phyloP scores from a whole-genome alignment of 2,113 vertebrate species.

The Atlantisia rogersi region DNA sequence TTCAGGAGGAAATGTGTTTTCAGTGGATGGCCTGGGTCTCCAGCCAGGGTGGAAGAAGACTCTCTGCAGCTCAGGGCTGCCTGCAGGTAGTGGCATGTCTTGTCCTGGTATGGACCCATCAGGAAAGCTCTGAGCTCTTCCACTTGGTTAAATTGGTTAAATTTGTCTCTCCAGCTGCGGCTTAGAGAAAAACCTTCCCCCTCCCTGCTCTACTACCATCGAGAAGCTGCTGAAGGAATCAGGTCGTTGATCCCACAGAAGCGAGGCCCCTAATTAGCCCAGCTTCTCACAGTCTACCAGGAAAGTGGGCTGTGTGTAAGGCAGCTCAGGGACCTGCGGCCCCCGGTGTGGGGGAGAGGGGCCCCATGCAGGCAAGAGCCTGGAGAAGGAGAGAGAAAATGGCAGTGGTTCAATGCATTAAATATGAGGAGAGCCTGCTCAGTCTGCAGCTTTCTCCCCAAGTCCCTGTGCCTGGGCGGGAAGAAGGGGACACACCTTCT shows the following conservation, averaged over 20 bases:
- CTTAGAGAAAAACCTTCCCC: conserved; percentile 50
- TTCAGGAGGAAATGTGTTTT: background rate
- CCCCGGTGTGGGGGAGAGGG: background rate
- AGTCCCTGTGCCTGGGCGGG: background rate
- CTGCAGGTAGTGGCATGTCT: background rate
- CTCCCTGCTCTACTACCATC: background rate
- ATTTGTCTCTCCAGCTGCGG: background rate
- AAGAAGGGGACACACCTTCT: background rate
- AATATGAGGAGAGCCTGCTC: background rate
- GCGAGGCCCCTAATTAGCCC: conserved; percentile 35
- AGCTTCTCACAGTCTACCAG: background rate
- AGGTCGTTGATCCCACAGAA: conserved; percentile 48
- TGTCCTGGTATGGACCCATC: background rate
- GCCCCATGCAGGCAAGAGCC: background rate
- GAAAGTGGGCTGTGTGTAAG: background rate
- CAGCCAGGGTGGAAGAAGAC: background rate
- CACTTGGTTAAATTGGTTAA: conserved; percentile 33
- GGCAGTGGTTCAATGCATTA: conserved; percentile 21
- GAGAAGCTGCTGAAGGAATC: conserved; percentile 63
- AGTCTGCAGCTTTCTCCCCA: background rate
- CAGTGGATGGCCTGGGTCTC: background rate
- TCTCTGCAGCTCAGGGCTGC: background rate
- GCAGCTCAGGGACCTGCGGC: background rate
- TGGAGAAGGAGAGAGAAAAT: conserved; percentile 17
- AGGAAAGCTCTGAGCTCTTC: background rate